Conservation (phyloP, 2,797 vertebrate genomes). For the Lagorchestes hirsutus region DNA sequence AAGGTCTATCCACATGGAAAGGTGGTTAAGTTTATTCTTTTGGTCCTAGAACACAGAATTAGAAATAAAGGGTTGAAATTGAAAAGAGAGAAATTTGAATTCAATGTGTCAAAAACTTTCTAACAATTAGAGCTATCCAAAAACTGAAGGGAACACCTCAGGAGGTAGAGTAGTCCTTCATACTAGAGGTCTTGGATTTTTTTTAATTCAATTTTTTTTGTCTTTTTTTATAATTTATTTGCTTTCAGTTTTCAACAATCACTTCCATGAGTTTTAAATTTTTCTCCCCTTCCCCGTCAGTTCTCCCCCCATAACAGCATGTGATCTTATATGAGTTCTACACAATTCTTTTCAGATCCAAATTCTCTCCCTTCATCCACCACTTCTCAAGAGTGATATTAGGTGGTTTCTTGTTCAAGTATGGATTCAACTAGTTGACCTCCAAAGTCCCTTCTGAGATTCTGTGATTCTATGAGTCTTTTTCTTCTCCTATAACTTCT, state of each 20-base stretch:
- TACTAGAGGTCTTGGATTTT: not conserved
- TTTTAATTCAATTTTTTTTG: not conserved
- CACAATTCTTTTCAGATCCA: not conserved
- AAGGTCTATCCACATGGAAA: not conserved
- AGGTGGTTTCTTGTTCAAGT: not conserved
- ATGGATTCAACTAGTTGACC: not conserved
- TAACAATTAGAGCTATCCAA: not conserved
- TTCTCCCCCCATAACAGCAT: too few species aligned
- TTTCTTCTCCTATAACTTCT: not conserved
- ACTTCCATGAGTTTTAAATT: too few species aligned
- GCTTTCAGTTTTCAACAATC: too few species aligned
- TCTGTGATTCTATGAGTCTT: not conserved
- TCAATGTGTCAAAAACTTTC: not conserved
- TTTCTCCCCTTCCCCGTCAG: too few species aligned
- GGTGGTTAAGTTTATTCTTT: not conserved
- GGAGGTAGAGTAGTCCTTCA: not conserved
- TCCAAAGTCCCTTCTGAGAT: not conserved
- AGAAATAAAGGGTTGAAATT: not conserved
- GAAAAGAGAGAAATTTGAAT: not conserved
- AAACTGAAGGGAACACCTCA: not conserved
- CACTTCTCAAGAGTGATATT: not conserved
- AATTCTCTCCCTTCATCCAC: not conserved
- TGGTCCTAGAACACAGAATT: not conserved
- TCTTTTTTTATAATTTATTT: too few species aligned
- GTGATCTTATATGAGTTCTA: too few species aligned